Evolutionary conservation across 2,888 invertebrate species (phyloP).

Genomic region (Yponomeuta evonymella): DNA sequence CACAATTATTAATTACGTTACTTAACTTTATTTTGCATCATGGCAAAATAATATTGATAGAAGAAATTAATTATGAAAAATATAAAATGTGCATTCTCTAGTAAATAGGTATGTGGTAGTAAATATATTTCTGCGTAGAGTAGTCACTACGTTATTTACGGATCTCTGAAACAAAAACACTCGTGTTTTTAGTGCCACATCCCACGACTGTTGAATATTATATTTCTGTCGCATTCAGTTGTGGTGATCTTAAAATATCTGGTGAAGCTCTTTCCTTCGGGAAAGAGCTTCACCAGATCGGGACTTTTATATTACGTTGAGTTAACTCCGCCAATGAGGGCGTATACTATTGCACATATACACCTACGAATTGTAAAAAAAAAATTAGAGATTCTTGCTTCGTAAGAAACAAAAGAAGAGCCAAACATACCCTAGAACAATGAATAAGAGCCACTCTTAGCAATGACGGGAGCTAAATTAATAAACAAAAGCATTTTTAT

Average conservation of each 20-base stretch:
- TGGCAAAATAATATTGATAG: not conserved
- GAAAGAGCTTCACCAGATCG: too few relatives aligned
- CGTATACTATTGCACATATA: too few relatives aligned
- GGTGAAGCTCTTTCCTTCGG: not conserved
- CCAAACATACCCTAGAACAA: too few relatives aligned
- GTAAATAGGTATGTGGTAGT: not conserved
- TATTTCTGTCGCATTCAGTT: slow-evolving; percentile 9
- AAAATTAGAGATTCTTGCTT: too few relatives aligned
- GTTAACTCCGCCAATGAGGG: not conserved
- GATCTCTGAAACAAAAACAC: slow-evolving; percentile 14
- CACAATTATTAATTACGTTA: not conserved
- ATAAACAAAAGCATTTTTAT: too few relatives aligned
- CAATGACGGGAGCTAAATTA: too few relatives aligned
- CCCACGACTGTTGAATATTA: slow-evolving; percentile 14
- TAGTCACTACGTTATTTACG: slow-evolving; percentile 4
- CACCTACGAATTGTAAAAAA: too few relatives aligned
- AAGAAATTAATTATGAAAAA: slow-evolving; percentile 6
- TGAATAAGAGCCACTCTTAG: too few relatives aligned
- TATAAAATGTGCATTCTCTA: not conserved
- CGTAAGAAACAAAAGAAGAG: too few relatives aligned
- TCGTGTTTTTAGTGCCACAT: slow-evolving; percentile 11
- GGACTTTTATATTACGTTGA: not conserved
- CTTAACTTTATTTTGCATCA: not conserved
- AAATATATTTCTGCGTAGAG: not conserved
- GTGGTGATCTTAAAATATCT: slow-evolving; percentile 5